Base-by-base conservation (phyloP, 2,888 invertebrate genomes). In the Hemaris fuciformis region DNA sequence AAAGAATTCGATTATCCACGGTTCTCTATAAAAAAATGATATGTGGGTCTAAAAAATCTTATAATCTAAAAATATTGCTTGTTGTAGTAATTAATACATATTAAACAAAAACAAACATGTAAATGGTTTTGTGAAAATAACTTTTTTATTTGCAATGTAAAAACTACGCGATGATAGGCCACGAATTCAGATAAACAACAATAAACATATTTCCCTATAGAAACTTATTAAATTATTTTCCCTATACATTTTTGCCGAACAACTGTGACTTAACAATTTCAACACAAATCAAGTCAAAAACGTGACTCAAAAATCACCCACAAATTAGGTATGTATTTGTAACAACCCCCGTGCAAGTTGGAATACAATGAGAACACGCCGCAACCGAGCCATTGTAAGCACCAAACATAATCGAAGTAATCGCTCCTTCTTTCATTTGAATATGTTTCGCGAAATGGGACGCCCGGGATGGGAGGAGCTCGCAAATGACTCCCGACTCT, bases 391-490 rank as follows among this genome's bases (percentile, higher is more conserved):
- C 75, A 78, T 79, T 76, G 75, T 77, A 68, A 74, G 73, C 72
- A 74, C 72, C 76, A 81, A 77, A 74, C 75, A 75, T 81, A 81
- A 83, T 83, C 77, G 77, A 79, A 79, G 77, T 81, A 81, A 84
- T 81, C 76, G 74, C 68, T 75, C 65, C 70, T 75, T 76, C 76
- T 77, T 79, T 76, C 77, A 77, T 79, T 79, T 76, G 77, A 76
- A 81, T 80, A 76, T 81, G 77, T 80, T 78, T 72, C 72, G 75
- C 69, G 71, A 71, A 79, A 79, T 75, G 69, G 73, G 73, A 69
- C 68, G 70, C 63, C 67, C 68, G 68, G 70, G 69, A 71, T 64
- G 64, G 68, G 70, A 67, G 73, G 70, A 70, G 74, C 66, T 72
- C 73, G 72, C 72, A 79, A 80, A 81, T 77, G 76, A 77, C 75